phyloP scores from a whole-genome alignment of 2,888 invertebrate species.

The Drosophila mettleri region DNA sequence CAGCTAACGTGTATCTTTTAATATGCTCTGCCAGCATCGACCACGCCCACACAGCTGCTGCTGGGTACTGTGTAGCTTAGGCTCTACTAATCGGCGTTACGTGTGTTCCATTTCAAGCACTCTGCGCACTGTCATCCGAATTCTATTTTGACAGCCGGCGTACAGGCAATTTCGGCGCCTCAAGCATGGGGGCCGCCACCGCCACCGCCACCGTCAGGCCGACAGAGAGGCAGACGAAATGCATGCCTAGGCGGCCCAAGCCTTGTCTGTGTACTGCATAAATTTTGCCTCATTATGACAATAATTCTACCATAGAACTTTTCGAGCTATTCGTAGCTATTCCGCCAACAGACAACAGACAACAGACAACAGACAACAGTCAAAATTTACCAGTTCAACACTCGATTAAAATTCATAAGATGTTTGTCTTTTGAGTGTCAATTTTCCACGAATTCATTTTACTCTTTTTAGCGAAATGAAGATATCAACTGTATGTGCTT shows the following conservation, averaged over 20 bases:
- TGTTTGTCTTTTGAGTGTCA: conserved; percentile 20
- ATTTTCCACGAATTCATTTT: conserved; percentile 4
- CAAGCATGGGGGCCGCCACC: conserved; percentile 13
- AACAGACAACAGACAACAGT: conserved; percentile 1
- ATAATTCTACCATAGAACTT: conserved; percentile 40
- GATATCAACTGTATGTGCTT: neutral
- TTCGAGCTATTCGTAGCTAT: conserved; percentile 11
- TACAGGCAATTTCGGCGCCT: conserved; percentile 33
- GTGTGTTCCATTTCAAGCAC: conserved; percentile 72
- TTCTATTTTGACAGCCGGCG: conserved; percentile 15
- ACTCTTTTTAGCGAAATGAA: neutral
- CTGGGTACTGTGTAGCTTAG: conserved; percentile 47
- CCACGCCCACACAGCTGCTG: conserved; percentile 25
- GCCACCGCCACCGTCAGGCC: too few relatives aligned
- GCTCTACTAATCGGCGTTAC: conserved; percentile 72
- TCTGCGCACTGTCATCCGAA: conserved; percentile 7
- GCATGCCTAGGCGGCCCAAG: conserved; percentile 34
- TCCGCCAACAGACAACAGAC: conserved; percentile 1
- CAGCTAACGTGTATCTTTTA: conserved; percentile 12
- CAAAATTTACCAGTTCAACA: neutral
- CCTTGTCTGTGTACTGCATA: conserved; percentile 64
- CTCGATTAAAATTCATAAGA: conserved; percentile 33
- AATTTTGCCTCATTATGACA: conserved; percentile 69
- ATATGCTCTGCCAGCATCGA: neutral
- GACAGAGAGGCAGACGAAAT: conserved; percentile 8